These are phyloP conservation scores for Chloromyia formosa DNA, from an alignment of 2,888 invertebrate genomes.

Conservation along the genomic window DNA sequence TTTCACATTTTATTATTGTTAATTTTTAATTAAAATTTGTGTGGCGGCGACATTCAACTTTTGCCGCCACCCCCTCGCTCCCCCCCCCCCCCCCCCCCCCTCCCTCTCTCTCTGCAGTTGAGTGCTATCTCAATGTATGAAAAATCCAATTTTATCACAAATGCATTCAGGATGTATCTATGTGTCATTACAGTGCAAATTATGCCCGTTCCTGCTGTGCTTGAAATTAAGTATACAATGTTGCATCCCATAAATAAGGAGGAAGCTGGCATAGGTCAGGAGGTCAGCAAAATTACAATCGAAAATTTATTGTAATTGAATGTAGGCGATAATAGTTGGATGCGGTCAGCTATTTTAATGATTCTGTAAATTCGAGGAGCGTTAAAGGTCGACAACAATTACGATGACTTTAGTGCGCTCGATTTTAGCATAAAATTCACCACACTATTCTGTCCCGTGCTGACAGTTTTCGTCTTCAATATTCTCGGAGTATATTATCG, in stretches of 20 bases:
- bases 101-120: not conserved
- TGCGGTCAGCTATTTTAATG: conserved; percentile 15
- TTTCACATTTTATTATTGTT: conserved; percentile 20
- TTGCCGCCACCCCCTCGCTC: too few relatives aligned
- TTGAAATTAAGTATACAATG: not conserved
- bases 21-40: conserved; percentile 16
- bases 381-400: not conserved
- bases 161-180: not conserved
- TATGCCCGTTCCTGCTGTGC: not conserved
- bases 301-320: conserved; percentile 23
- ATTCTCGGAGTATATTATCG: not conserved
- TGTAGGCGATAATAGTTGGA: conserved; percentile 13
- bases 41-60: not conserved
- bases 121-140: conserved; percentile 18
- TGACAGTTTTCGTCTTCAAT: not conserved
- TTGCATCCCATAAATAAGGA: conserved; percentile 13
- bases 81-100: too few relatives aligned
- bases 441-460: not conserved
- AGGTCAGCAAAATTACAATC: not conserved
- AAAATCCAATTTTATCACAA: conserved; percentile 22
- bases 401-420: not conserved
- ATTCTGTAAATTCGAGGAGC: not conserved
- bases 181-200: not conserved
- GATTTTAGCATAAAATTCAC: not conserved
- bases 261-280: not conserved